Conservation (phyloP, 2,797 vertebrate genomes). For the Coregonus sp. region DNA sequence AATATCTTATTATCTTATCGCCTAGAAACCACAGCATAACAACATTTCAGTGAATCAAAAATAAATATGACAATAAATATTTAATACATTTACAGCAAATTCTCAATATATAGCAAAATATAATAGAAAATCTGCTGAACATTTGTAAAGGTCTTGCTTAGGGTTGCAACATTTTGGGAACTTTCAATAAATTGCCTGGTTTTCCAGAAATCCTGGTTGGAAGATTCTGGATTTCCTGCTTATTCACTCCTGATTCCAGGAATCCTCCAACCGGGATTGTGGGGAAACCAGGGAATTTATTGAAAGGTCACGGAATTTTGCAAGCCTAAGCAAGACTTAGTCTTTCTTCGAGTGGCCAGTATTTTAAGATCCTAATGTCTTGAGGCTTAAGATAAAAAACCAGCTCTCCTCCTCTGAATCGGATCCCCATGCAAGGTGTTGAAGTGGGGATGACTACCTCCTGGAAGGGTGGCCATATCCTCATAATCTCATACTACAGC, state of each 20-base stretch:
- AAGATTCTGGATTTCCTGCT: too few species aligned
- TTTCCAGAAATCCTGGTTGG: too few species aligned
- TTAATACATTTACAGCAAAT: not conserved
- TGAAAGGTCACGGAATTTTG: too few species aligned
- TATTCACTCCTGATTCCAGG: too few species aligned
- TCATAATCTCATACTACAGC: conserved; percentile 34
- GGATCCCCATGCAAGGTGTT: not conserved
- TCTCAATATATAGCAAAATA: not conserved
- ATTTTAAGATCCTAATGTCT: not conserved
- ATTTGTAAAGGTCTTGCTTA: not conserved
- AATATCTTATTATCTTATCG: not conserved
- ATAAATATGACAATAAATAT: not conserved
- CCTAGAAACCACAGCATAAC: not conserved
- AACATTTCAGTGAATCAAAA: not conserved
- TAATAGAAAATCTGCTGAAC: not conserved
- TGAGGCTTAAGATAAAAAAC: not conserved
- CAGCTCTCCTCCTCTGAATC: too few species aligned
- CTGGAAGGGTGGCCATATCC: conserved; percentile 34
- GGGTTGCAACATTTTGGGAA: not conserved
- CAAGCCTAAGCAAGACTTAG: too few species aligned
- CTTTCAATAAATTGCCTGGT: too few species aligned
- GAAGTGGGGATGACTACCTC: conserved; percentile 23
- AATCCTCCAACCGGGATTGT: too few species aligned
- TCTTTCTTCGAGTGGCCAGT: not conserved
- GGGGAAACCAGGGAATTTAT: too few species aligned